Base-by-base conservation (phyloP, 2,113 vertebrate genomes). In the Nanorana parkeri region DNA sequence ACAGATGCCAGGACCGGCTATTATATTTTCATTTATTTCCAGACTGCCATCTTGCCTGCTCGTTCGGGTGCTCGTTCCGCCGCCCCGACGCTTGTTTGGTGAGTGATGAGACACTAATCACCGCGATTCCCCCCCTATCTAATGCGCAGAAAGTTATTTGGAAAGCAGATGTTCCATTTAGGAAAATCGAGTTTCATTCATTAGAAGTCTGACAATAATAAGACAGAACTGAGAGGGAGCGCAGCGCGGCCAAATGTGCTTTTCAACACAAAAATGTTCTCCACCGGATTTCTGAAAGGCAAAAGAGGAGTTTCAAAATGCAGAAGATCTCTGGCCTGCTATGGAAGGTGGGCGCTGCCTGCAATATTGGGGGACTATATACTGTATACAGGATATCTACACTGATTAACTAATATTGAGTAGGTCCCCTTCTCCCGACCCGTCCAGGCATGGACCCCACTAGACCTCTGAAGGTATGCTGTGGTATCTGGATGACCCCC, bases 111-210 rank as follows among this genome's bases (percentile, higher is more conserved):
- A 63, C 67, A 19, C 29, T 71, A 71, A 80, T 71, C 55, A 52
- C 60, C 26, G 17, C 41, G 41, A n/a, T 65, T 65, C 54, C 23
- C 55, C 32, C 47, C 65, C 60, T 21, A 63, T 54, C 47, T 72
- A 81, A 61, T 73, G 68, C 17, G 52, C 24, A 61, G 67, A 73
- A 17, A 47, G 56, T 73, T 73, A 71, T 71, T 78, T 47, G 67
- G 19, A 51, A 61, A 80, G 66, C 78, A 80, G 67, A 68, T 80
- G 79, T 81, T 72, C 79, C 55, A 71, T 68, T 71, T 80, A 58
- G 66, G 21, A 60, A 72, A 80, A 63, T 72, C 28, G 65, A 54
- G n/a, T 79, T 79, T 67, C 51, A 66, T 68, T 68, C 65, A 79
- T 79, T 79, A 79, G 51, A 58, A 67, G 63, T 54, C 23, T 60